Conservation (phyloP, 2,113 vertebrate genomes). For the Chinchilla lanigera region DNA sequence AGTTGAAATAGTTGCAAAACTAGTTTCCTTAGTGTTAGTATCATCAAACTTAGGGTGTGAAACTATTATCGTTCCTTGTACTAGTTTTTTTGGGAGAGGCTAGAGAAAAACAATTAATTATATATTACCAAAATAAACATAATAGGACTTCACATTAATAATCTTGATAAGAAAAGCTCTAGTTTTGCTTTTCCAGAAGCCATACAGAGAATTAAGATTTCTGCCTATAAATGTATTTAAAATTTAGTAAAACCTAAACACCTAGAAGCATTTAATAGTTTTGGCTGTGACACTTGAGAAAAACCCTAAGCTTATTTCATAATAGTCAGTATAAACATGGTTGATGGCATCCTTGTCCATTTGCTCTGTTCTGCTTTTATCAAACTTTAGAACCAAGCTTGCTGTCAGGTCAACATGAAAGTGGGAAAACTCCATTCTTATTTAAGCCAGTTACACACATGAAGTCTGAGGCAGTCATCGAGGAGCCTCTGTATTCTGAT, state of each 20-base stretch:
- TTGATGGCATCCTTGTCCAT: neutral
- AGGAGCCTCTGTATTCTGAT: neutral
- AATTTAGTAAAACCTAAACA: neutral
- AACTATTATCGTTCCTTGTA: neutral
- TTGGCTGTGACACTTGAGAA: neutral
- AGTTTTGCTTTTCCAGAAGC: neutral
- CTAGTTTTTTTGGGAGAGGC: neutral
- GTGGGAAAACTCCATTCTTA: neutral
- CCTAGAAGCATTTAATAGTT: neutral
- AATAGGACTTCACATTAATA: neutral
- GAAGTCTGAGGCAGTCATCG: neutral
- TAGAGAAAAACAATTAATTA: neutral
- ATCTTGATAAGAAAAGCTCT: neutral
- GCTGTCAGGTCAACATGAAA: neutral
- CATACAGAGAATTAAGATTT: slow-evolving; percentile 1
- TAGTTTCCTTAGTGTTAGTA: neutral
- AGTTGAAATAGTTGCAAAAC: neutral
- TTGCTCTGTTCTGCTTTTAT: slow-evolving; percentile 4
- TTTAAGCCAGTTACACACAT: neutral
- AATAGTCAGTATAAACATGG: neutral
- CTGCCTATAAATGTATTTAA: neutral
- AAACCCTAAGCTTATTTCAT: neutral
- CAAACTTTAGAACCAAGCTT: neutral
- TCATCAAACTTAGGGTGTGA: neutral
- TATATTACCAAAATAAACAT: neutral